Evolutionary conservation across 2,888 invertebrate genomes (phyloP).

Genomic region (Eristalis tenax): DNA sequence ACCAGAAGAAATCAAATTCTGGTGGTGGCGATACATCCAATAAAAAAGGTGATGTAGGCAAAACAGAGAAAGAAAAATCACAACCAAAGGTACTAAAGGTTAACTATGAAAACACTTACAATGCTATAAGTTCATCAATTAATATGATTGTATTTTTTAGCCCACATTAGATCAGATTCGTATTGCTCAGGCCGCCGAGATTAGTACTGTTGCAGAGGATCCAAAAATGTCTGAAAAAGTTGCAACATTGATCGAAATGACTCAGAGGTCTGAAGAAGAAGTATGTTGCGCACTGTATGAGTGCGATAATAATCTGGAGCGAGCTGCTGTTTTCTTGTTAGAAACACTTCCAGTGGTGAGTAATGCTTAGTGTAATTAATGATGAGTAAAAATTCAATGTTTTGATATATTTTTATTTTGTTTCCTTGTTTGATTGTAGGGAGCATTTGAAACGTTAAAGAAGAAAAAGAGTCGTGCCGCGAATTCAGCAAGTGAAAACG

Average conservation of each 20-base stretch:
- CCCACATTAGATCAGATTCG: slow-evolving; percentile 92
- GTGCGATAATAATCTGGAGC: slow-evolving; percentile 93
- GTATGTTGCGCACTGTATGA: slow-evolving; percentile 96
- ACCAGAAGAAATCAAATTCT: slow-evolving; percentile 80
- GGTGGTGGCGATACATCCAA: slow-evolving; percentile 79
- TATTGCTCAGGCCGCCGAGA: slow-evolving; percentile 91
- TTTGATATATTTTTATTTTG: too few relatives aligned
- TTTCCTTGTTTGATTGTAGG: slow-evolving; percentile 81
- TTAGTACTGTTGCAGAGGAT: slow-evolving; percentile 84
- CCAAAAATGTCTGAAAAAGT: slow-evolving; percentile 87
- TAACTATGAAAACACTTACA: slow-evolving; percentile 12
- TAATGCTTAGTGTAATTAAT: slow-evolving; percentile 10
- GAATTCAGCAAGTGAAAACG: slow-evolving; percentile 82
- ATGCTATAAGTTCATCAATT: neutral
- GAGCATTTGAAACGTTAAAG: slow-evolving; percentile 94
- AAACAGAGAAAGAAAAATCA: slow-evolving; percentile 84
- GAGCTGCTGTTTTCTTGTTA: slow-evolving; percentile 83
- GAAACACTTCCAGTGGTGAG: slow-evolving; percentile 81
- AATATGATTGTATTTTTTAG: slow-evolving; percentile 79
- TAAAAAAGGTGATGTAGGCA: slow-evolving; percentile 84
- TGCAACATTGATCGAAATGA: slow-evolving; percentile 93
- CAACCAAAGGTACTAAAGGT: slow-evolving; percentile 81
- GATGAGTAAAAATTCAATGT: neutral
- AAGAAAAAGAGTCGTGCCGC: slow-evolving; percentile 92
- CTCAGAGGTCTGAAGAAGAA: slow-evolving; percentile 93